These are phyloP conservation scores for Drosophila putrida DNA, from an alignment of 2,888 invertebrate species.

Conservation along the genomic window DNA sequence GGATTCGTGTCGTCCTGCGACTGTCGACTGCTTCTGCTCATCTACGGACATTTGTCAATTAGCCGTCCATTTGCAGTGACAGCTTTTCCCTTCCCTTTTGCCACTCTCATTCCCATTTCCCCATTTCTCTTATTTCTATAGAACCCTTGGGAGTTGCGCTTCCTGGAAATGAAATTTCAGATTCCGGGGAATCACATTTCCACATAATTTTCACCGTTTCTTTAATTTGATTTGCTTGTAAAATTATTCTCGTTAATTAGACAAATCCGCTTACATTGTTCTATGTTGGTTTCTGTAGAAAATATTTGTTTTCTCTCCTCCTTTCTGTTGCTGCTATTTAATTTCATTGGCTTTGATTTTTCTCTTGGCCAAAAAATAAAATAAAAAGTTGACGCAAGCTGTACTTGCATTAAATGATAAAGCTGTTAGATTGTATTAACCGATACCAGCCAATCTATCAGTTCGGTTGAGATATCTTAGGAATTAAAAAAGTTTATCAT, in stretches of 20 bases:
- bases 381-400: no score
- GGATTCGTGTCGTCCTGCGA: background rate
- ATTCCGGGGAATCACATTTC: background rate
- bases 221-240: background rate
- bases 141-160: slow-evolving; percentile 13
- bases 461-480: no score
- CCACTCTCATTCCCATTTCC: background rate
- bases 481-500: no score
- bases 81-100: background rate
- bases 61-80: slow-evolving; percentile 57
- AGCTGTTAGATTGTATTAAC: no score
- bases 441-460: no score
- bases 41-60: slow-evolving; percentile 70
- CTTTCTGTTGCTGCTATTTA: background rate
- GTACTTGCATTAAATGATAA: no score
- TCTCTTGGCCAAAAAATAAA: slow-evolving; percentile 16
- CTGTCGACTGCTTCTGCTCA: slow-evolving; percentile 17
- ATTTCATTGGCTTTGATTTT: slow-evolving; percentile 40
- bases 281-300: background rate
- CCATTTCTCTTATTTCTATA: slow-evolving; percentile 7
- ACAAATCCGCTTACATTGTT: background rate
- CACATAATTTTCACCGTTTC: slow-evolving; percentile 8
- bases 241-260: slow-evolving; percentile 23
- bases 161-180: slow-evolving; percentile 17
- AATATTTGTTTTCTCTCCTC: background rate